These are phyloP conservation scores for Heliconius melpomene DNA, from an alignment of 1,140 invertebrate species.

Conservation along the genomic window DNA sequence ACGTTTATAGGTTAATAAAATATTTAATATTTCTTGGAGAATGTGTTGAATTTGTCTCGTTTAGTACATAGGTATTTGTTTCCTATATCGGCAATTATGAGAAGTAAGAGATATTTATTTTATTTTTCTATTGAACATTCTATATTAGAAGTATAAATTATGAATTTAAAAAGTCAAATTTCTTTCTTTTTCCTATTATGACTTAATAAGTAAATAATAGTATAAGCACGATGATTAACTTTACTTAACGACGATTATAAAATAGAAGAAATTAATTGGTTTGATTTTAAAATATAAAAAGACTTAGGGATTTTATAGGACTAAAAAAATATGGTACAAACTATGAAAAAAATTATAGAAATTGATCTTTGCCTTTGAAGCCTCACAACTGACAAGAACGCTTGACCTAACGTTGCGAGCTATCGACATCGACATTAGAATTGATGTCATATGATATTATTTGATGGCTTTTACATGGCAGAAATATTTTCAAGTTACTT, in stretches of 20 bases:
- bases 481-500: background rate
- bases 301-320: too few relatives aligned
- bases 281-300: too few relatives aligned
- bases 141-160: too few relatives aligned
- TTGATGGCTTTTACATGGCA: background rate
- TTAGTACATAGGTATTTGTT: background rate
- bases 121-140: too few relatives aligned
- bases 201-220: too few relatives aligned
- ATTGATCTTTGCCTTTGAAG: background rate
- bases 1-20: slow-evolving; percentile 16
- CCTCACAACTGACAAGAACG: slow-evolving; percentile 9
- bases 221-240: too few relatives aligned
- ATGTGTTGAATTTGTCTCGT: background rate
- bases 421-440: slow-evolving; percentile 5
- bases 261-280: too few relatives aligned
- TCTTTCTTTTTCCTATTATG: too few relatives aligned
- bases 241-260: too few relatives aligned
- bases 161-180: too few relatives aligned
- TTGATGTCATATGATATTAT: background rate
- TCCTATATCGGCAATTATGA: background rate
- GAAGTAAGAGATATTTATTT: too few relatives aligned
- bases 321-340: too few relatives aligned
- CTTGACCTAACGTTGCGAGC: slow-evolving; percentile 7
- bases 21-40: background rate
- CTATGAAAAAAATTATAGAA: background rate